Percentiles rank a stretch among this genome's conserved stretches.
Conservation (phyloP, 2,113 vertebrate species). For the Cryptomyrus ogoouensis region DNA sequence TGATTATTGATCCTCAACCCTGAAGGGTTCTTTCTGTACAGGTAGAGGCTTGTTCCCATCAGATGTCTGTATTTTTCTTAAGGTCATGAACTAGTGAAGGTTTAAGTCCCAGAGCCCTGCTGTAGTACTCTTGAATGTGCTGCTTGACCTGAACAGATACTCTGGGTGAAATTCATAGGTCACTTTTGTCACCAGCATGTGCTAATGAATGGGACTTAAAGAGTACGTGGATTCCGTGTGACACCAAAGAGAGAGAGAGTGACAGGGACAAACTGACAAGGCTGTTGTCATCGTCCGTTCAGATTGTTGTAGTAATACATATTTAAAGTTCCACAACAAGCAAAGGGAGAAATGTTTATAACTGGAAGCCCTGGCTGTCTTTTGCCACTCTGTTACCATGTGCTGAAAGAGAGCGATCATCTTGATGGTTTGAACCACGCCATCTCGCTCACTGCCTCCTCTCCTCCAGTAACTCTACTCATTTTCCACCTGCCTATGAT, state of each 20-base stretch:
- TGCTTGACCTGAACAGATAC: not conserved
- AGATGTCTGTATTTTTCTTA: not conserved
- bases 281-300: not conserved
- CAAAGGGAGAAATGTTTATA: not conserved
- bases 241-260: not conserved
- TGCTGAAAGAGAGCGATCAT: not conserved
- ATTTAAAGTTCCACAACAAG: not conserved
- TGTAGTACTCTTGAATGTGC: not conserved
- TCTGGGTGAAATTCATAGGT: not conserved
- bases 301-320: not conserved
- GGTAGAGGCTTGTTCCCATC: not conserved
- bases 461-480: conserved; percentile 85
- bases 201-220: not conserved
- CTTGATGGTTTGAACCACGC: not conserved
- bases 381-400: not conserved
- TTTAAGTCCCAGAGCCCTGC: not conserved
- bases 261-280: not conserved
- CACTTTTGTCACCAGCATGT: not conserved
- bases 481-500: conserved; percentile 99
- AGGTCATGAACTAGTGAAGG: not conserved
- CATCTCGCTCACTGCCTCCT: conserved; percentile 56
- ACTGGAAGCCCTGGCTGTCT: not conserved
- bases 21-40: not conserved
- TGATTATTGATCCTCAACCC: not conserved
- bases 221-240: not conserved